Conservation (phyloP, 2,113 vertebrate species). For the Myiozetetes cayanensis region DNA sequence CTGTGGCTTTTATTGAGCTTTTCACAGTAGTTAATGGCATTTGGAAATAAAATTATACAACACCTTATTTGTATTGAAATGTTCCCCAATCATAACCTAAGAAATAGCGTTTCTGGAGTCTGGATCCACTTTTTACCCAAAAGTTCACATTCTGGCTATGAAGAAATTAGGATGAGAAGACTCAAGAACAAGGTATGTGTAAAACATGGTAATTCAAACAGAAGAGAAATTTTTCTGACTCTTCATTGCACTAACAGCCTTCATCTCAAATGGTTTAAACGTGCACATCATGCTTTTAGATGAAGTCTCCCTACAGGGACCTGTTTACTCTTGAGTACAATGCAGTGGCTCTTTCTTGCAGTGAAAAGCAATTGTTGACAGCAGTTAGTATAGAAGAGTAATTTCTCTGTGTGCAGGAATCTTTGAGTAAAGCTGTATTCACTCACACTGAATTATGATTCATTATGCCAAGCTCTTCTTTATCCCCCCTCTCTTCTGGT, state of each 20-base stretch:
- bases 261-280: not conserved
- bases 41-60: not conserved
- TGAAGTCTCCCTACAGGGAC: not conserved
- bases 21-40: not conserved
- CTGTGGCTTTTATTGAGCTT: not conserved
- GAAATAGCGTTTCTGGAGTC: not conserved
- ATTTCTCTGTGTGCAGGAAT: no score
- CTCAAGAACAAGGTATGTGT: not conserved
- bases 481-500: no score
- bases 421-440: no score
- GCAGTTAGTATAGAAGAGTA: no score
- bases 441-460: no score
- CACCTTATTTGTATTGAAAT: not conserved
- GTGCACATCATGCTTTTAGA: not conserved
- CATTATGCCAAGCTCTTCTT: no score
- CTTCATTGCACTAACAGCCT: not conserved
- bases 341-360: no score
- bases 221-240: not conserved
- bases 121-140: not conserved
- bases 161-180: not conserved
- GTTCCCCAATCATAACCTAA: not conserved
- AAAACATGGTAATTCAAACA: not conserved
- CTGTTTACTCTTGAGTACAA: not conserved
- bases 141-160: not conserved
- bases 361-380: no score